A percentile compares a stretch with the other conserved stretches of the same genome.
phyloP scores from a whole-genome alignment of 1,140 invertebrate species.

The Drosophila simulans region DNA sequence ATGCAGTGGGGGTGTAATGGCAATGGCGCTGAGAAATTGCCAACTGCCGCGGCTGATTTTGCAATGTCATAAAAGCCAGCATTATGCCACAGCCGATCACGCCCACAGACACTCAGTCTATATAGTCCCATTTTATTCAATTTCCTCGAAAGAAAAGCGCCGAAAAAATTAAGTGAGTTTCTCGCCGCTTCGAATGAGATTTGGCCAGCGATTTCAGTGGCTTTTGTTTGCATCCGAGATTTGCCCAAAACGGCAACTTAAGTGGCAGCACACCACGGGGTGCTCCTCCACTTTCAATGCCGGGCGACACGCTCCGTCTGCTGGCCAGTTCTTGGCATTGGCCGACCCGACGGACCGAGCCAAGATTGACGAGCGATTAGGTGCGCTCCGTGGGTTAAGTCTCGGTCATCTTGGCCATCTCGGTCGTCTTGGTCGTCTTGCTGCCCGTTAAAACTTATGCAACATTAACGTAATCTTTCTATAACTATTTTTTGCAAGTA shows the following conservation, averaged over 20 bases:
- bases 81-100: slow-evolving; percentile 19
- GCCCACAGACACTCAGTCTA: slow-evolving; percentile 18
- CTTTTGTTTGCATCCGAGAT: slow-evolving; percentile 24
- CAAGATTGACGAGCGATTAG: slow-evolving; percentile 70
- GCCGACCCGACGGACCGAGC: slow-evolving; percentile 21
- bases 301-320: slow-evolving; percentile 53
- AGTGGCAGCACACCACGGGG: slow-evolving; percentile 12
- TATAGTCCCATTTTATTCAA: slow-evolving; percentile 62
- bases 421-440: not conserved
- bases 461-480: slow-evolving; percentile 73
- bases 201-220: slow-evolving; percentile 13
- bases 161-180: slow-evolving; percentile 53
- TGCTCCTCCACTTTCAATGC: slow-evolving; percentile 35
- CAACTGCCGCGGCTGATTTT: slow-evolving; percentile 48
- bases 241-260: slow-evolving; percentile 34
- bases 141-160: slow-evolving; percentile 33
- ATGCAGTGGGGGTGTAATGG: slow-evolving; percentile 5
- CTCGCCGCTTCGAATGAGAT: slow-evolving; percentile 39
- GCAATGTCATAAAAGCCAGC: slow-evolving; percentile 58
- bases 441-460: slow-evolving; percentile 49
- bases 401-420: slow-evolving; percentile 8
- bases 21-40: slow-evolving; percentile 15
- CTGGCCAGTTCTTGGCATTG: slow-evolving; percentile 74
- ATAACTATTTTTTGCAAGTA: slow-evolving; percentile 29
- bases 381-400: slow-evolving; percentile 3